Conservation (phyloP, 2,888 invertebrate genomes). For the Calephelis perditalis region DNA sequence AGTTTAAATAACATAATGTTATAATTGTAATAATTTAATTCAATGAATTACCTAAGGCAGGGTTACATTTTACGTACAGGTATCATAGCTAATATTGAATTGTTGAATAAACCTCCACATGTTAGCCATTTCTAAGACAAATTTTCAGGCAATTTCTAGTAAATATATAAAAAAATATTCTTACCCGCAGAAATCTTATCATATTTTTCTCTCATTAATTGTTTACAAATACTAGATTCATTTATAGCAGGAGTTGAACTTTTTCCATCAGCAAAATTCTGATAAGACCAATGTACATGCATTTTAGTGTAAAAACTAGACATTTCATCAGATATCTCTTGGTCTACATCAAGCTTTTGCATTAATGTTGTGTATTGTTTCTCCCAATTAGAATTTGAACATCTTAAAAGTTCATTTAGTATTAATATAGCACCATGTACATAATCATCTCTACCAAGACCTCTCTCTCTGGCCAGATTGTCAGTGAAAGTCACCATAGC, state of each 20-base stretch:
- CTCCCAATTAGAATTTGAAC: conserved; percentile 93
- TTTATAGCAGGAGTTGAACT: conserved; percentile 61
- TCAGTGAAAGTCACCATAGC: conserved; percentile 88
- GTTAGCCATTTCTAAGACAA: too few species aligned
- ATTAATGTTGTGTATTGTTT: conserved; percentile 85
- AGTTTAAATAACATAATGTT: too few species aligned
- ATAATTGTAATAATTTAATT: too few species aligned
- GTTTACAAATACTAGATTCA: conserved; percentile 92
- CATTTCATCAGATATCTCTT: conserved; percentile 71
- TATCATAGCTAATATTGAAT: too few species aligned
- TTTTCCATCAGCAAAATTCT: conserved; percentile 54
- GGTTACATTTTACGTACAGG: not conserved
- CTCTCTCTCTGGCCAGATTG: conserved; percentile 69
- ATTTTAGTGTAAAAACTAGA: conserved; percentile 71
- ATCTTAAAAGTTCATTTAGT: conserved; percentile 94
- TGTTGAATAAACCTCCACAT: too few species aligned
- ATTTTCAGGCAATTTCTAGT: too few species aligned
- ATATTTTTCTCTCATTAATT: conserved; percentile 89
- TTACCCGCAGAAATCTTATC: conserved; percentile 84
- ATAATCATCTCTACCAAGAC: conserved; percentile 91
- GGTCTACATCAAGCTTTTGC: conserved; percentile 74
- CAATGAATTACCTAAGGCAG: too few species aligned
- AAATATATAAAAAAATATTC: conserved; percentile 17
- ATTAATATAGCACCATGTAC: conserved; percentile 95
- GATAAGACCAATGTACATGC: conserved; percentile 47